A percentile compares a stretch with the other conserved stretches of the same genome.
phyloP scores from a whole-genome alignment of 2,888 invertebrate species.

The Caenorhabditis virilis region DNA sequence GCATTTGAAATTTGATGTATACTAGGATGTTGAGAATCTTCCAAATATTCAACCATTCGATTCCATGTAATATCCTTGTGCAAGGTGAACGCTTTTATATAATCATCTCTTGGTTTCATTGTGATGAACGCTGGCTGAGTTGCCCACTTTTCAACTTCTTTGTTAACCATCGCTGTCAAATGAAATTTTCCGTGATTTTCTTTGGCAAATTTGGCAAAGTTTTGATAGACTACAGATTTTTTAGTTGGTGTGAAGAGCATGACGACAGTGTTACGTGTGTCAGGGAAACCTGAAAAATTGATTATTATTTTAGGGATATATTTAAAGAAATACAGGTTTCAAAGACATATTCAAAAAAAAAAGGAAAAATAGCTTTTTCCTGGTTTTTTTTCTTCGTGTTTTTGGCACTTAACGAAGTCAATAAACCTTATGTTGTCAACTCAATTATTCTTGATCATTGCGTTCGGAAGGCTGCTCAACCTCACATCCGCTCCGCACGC shows the following conservation, averaged over 20 bases:
- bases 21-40: slow-evolving; percentile 28
- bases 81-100: slow-evolving; percentile 33
- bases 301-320: no score
- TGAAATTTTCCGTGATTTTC: slow-evolving; percentile 41
- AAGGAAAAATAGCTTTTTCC: no score
- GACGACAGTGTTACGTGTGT: slow-evolving; percentile 25
- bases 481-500: no score
- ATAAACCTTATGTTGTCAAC: no score
- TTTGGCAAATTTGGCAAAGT: slow-evolving; percentile 37
- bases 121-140: slow-evolving; percentile 46
- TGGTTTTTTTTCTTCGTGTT: no score
- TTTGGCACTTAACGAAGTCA: no score
- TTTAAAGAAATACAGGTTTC: no score
- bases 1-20: slow-evolving; percentile 6
- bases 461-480: no score
- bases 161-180: slow-evolving; percentile 26
- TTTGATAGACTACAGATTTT: slow-evolving; percentile 25
- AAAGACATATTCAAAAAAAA: no score
- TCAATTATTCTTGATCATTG: no score
- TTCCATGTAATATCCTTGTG: slow-evolving; percentile 30
- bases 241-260: slow-evolving; percentile 38
- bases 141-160: slow-evolving; percentile 35
- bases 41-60: slow-evolving; percentile 27
- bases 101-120: slow-evolving; percentile 41
- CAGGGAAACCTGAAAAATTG: slow-evolving; percentile 28